These are phyloP conservation scores for Hyposoter didymator DNA, from an alignment of 2,888 invertebrate genomes.

Conservation along the genomic window DNA sequence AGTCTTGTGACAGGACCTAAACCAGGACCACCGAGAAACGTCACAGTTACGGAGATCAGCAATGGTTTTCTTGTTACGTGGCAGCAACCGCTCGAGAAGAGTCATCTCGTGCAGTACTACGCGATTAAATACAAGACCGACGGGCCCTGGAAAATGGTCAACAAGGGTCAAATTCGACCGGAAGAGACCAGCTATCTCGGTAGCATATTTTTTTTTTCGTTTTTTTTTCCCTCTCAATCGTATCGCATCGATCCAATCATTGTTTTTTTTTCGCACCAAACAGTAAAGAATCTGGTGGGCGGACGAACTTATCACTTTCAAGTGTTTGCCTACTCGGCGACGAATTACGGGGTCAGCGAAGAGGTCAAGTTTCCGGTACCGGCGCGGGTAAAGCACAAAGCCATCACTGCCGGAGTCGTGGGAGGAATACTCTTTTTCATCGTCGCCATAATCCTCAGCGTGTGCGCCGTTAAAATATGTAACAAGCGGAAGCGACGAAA, in stretches of 20 bases:
- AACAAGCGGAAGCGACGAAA: slow-evolving; percentile 98
- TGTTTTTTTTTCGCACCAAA: slow-evolving; percentile 67
- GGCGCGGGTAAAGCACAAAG: slow-evolving; percentile 96
- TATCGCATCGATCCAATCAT: neutral
- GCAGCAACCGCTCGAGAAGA: slow-evolving; percentile 93
- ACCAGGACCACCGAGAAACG: slow-evolving; percentile 95
- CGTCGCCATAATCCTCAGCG: slow-evolving; percentile 98
- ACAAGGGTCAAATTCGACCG: slow-evolving; percentile 94
- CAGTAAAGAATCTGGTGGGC: slow-evolving; percentile 96
- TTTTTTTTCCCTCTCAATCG: neutral
- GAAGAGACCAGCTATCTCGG: slow-evolving; percentile 95
- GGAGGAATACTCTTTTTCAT: slow-evolving; percentile 99
- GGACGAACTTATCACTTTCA: slow-evolving; percentile 97
- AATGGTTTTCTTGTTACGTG: slow-evolving; percentile 96
- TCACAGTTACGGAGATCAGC: slow-evolving; percentile 94
- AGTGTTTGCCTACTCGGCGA: slow-evolving; percentile 94
- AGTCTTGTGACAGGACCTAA: slow-evolving; percentile 90
- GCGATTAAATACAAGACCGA: slow-evolving; percentile 96
- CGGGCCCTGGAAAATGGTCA: slow-evolving; percentile 94
- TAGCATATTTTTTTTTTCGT: slow-evolving; percentile 79
- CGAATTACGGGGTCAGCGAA: slow-evolving; percentile 94
- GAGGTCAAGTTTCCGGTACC: slow-evolving; percentile 95
- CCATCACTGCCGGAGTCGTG: slow-evolving; percentile 97
- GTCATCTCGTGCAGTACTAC: slow-evolving; percentile 94
- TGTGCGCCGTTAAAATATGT: slow-evolving; percentile 99